A percentile compares a stretch with the other conserved stretches of the same genome.
Conservation (phyloP, 2,113 vertebrate genomes). For the Meleagris gallopavo region DNA sequence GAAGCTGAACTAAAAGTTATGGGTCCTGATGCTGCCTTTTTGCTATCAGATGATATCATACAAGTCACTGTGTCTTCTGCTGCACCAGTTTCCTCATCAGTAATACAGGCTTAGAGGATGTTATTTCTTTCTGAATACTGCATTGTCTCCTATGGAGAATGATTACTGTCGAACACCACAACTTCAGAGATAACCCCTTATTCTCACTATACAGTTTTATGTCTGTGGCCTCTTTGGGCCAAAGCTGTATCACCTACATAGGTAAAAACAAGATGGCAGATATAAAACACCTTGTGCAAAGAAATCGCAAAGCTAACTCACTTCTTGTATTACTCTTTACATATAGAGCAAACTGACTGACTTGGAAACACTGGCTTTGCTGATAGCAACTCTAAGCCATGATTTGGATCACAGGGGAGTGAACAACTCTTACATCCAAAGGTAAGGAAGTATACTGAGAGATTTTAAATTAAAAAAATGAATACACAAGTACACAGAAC, state of each 20-base stretch:
- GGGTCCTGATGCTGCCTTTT: neutral
- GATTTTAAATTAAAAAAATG: neutral
- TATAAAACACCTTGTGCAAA: neutral
- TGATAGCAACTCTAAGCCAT: constrained; percentile 95
- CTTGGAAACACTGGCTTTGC: constrained; percentile 90
- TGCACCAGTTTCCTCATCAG: neutral
- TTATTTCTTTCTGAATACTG: neutral
- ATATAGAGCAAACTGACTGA: constrained; percentile 87
- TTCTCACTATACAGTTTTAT: neutral
- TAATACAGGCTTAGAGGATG: neutral
- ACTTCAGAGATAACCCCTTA: neutral
- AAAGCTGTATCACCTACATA: neutral
- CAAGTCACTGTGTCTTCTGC: neutral
- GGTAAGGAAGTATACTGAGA: constrained; percentile 83
- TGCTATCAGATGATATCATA: neutral
- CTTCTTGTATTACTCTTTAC: neutral
- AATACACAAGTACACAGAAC: neutral
- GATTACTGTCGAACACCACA: neutral
- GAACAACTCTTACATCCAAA: constrained; percentile 98
- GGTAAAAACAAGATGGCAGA: neutral
- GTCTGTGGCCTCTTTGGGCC: neutral
- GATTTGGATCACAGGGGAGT: constrained; percentile 97
- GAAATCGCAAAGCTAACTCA: neutral
- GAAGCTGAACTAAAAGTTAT: neutral
- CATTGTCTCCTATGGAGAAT: neutral